These are phyloP conservation scores for Glyptemys insculpta DNA, from an alignment of 2,797 vertebrate species.

Conservation along the genomic window DNA sequence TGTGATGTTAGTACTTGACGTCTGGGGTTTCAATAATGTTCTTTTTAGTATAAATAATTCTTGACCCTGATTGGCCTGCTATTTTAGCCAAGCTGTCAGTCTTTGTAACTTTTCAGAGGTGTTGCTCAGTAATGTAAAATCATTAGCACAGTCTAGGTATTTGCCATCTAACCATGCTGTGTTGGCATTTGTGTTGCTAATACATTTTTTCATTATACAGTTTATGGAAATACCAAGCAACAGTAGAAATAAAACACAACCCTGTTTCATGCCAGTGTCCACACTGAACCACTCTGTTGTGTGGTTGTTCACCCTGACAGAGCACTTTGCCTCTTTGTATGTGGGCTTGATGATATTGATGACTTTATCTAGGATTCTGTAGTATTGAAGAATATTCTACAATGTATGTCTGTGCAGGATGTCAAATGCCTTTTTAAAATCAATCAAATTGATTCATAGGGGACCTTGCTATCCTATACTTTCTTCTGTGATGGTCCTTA, in stretches of 20 bases:
- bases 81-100: too few species aligned
- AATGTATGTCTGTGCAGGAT: background rate
- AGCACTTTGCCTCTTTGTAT: background rate
- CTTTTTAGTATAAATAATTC: background rate
- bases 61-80: background rate
- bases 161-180: background rate
- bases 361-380: background rate
- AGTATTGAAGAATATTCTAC: background rate
- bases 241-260: background rate
- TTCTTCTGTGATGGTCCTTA: background rate
- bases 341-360: background rate
- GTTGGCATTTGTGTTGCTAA: background rate
- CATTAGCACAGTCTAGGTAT: background rate
- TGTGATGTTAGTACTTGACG: background rate
- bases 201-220: background rate
- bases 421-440: too few species aligned
- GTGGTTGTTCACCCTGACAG: background rate
- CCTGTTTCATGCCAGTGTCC: background rate
- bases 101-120: background rate
- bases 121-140: background rate
- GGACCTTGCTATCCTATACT: background rate
- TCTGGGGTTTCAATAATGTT: background rate
- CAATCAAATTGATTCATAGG: background rate
- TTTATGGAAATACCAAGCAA: background rate
- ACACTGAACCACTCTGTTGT: background rate